Evolutionary conservation across 2,797 vertebrate species (phyloP).

Genomic region (Paratrypauchen microcephalus): DNA sequence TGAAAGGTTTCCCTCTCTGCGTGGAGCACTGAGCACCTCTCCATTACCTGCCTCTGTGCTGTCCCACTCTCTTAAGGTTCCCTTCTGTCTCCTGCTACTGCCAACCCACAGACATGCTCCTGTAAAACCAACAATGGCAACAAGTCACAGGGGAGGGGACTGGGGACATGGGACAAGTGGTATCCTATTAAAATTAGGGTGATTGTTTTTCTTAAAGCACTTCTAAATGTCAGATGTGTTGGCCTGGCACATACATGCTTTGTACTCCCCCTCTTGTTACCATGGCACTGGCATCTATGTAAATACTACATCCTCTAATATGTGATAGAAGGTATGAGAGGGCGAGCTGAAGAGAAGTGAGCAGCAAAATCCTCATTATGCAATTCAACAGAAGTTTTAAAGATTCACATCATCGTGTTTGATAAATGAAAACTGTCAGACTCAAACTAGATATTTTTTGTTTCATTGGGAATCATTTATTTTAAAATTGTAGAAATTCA

Average conservation of each 20-base stretch:
- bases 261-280: neutral
- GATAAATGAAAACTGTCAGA: neutral
- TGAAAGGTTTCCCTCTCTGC: slow-evolving; percentile 31
- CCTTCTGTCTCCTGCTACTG: slow-evolving; percentile 26
- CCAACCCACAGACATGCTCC: slow-evolving; percentile 35
- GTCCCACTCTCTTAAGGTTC: slow-evolving; percentile 26
- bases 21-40: slow-evolving; percentile 36
- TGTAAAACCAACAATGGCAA: slow-evolving; percentile 32
- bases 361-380: neutral
- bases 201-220: no score
- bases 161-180: slow-evolving; percentile 9
- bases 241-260: no score
- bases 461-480: no score
- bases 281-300: neutral
- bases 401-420: neutral
- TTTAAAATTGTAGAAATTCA: neutral
- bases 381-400: neutral
- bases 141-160: slow-evolving; percentile 16
- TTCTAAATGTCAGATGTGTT: no score
- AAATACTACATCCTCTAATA: neutral
- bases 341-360: neutral
- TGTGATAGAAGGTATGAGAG: neutral
- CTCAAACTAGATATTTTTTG: neutral
- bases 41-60: slow-evolving; percentile 31
- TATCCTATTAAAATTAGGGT: neutral